phyloP scores from a whole-genome alignment of 2,888 invertebrate genomes.

The Brenthis ino region DNA sequence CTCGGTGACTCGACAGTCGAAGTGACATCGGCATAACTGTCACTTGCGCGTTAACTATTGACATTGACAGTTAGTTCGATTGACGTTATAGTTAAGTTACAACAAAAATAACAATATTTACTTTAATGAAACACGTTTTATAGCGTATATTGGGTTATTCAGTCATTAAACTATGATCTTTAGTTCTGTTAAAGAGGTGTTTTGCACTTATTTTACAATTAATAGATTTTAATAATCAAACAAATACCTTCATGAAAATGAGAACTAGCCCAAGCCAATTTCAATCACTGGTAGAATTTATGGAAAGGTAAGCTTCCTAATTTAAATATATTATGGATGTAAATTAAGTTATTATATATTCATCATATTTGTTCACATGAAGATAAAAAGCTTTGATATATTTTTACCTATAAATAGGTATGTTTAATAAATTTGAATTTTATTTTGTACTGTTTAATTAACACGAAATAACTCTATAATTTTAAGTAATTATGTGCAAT shows the following conservation, averaged over 20 bases:
- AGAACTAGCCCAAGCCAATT: slow-evolving; percentile 24
- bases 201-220: neutral
- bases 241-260: slow-evolving; percentile 11
- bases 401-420: no score
- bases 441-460: no score
- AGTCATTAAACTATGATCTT: neutral
- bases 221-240: neutral
- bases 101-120: neutral
- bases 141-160: neutral
- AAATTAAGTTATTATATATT: no score
- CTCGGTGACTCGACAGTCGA: slow-evolving; percentile 14
- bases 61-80: slow-evolving; percentile 18
- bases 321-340: neutral
- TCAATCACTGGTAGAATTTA: slow-evolving; percentile 17
- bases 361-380: no score
- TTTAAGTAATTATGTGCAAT: neutral
- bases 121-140: neutral
- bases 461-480: no score
- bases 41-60: slow-evolving; percentile 17
- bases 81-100: slow-evolving; percentile 13
- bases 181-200: neutral
- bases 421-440: no score
- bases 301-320: slow-evolving; percentile 18
- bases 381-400: no score
- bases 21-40: slow-evolving; percentile 19